Evolutionary conservation across 2,113 vertebrate species (phyloP), one percentile per base, ranked within the genome.

Genomic region (Neodontobutis hainanensis): DNA sequence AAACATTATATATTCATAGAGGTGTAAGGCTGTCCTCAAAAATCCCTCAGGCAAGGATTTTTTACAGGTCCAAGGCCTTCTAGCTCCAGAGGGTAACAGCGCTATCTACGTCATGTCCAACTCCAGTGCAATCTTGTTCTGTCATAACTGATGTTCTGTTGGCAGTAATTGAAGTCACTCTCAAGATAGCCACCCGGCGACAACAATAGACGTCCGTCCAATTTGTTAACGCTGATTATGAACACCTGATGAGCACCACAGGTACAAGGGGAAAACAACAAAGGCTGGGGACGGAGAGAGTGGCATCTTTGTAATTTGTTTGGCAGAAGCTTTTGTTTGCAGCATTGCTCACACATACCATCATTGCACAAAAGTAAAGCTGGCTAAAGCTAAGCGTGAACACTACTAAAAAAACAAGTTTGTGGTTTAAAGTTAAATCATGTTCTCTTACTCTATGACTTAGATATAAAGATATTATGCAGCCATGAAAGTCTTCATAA

Each of bases 191-290:
- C 81, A 12, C 27, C 69, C 81, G 59, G 46, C 5, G 50, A 68
- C 70, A 80, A 89, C 77, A 87, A 77, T 65, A 16, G 48, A 74
- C 67, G 76, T 68, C 79, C 60, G 69, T 75, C 74, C 77, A 77
- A 68, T 73, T 76, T 78, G 75, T 82, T 84, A 77, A 69, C 51
- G 45, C 70, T 81, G 70, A 88, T 88, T 88, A 87, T 67, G 76
- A 82, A 73, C 65, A 68, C 59, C 49, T 32, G 19, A 61, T 61
- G 85, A 85, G 68, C 71, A 67, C 62, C 68, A 64, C 27, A 3
- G 44, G 43, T 16, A 10, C 49, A n/a, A 5, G 55, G 51, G 9
- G 14, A 45, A 65, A 80, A 79, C 43, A 76, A 77, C 51, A 81
- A 60, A 74, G 56, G 56, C 50, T 59, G 53, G 64, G 70, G 12